phyloP scores from a whole-genome alignment of 2,888 invertebrate species.

The Apamea crenata region DNA sequence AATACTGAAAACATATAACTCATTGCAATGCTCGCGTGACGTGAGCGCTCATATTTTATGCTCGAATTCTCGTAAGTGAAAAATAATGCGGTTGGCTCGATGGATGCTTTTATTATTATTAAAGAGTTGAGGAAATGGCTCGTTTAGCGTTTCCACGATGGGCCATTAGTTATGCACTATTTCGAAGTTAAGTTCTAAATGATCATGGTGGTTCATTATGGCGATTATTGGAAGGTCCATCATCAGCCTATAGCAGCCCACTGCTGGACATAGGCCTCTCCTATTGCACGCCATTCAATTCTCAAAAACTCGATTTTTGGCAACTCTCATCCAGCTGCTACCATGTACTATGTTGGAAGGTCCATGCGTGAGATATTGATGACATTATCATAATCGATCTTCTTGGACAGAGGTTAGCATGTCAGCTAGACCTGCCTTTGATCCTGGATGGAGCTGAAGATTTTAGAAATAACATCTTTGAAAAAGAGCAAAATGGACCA shows the following conservation, averaged over 20 bases:
- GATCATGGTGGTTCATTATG: constrained; percentile 1
- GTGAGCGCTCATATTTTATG: constrained; percentile 78
- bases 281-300: too few species aligned
- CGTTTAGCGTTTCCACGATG: constrained; percentile 25
- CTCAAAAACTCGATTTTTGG: too few species aligned
- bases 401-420: neutral
- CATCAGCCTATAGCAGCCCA: too few species aligned
- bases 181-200: constrained; percentile 13
- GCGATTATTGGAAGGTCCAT: neutral
- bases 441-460: neutral
- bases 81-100: constrained; percentile 53
- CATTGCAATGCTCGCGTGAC: constrained; percentile 79
- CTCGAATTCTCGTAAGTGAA: constrained; percentile 66
- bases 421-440: neutral
- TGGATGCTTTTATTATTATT: constrained; percentile 56
- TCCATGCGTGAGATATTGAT: neutral
- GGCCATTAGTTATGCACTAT: constrained; percentile 32
- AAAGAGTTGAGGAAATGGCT: constrained; percentile 55
- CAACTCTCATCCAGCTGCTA: too few species aligned
- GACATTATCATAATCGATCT: too few species aligned
- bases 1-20: constrained; percentile 81
- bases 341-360: too few species aligned
- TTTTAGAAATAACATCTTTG: neutral
- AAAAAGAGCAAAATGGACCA: neutral
- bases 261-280: too few species aligned